These are phyloP conservation scores for Conomelus anceps DNA, from an alignment of 2,888 invertebrate species.

Conservation along the genomic window DNA sequence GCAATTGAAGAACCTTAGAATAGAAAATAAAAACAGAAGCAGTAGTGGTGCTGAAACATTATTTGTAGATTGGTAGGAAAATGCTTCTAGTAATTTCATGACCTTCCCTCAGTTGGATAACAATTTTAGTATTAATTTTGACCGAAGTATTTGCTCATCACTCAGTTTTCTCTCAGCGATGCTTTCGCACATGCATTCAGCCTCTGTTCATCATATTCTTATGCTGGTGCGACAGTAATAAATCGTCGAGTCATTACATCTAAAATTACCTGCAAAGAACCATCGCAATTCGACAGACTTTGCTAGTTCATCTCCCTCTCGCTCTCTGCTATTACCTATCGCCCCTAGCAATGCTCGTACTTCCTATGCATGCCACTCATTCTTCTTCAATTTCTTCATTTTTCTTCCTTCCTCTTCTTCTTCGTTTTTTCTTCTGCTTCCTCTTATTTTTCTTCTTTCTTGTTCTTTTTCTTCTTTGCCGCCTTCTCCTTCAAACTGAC, in stretches of 20 bases:
- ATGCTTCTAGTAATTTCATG: neutral
- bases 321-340: neutral
- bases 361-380: neutral
- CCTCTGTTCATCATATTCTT: neutral
- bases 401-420: neutral
- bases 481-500: too few relatives aligned
- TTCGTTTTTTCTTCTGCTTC: neutral
- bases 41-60: neutral
- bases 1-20: neutral
- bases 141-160: neutral
- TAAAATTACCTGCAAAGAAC: conserved; percentile 7
- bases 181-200: neutral
- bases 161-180: neutral
- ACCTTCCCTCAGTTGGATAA: neutral
- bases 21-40: neutral
- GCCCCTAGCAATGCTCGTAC: neutral
- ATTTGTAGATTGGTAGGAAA: neutral
- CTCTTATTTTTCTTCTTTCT: neutral
- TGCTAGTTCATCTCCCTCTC: neutral
- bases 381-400: too few relatives aligned
- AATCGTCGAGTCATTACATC: conserved; percentile 10
- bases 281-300: neutral
- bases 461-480: neutral
- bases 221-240: neutral
- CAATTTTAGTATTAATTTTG: neutral